phyloP scores from a whole-genome alignment of 2,113 vertebrate genomes.

The Dromiciops gliroides region DNA sequence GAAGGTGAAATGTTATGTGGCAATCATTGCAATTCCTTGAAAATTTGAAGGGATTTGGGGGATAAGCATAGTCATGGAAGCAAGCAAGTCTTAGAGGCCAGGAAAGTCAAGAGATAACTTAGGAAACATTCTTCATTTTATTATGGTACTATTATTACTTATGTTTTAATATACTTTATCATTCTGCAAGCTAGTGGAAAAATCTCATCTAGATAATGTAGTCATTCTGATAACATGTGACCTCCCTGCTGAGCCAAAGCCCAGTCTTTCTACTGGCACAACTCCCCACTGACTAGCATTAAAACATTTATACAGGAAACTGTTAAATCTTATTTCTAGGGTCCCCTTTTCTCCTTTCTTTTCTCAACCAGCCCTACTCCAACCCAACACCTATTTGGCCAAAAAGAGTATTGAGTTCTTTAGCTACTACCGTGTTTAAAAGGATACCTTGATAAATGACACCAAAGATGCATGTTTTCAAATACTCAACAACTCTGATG shows the following conservation, averaged over 20 bases:
- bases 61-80: neutral
- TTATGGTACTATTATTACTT: slow-evolving; percentile 58
- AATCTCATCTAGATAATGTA: slow-evolving; percentile 60
- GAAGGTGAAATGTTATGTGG: neutral
- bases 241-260: slow-evolving; percentile 66
- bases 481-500: neutral
- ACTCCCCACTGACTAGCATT: slow-evolving; percentile 74
- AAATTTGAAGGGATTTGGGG: slow-evolving; percentile 39
- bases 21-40: neutral
- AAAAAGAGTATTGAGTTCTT: neutral
- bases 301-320: slow-evolving; percentile 79
- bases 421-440: neutral
- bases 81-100: neutral
- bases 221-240: slow-evolving; percentile 54
- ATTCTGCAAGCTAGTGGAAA: slow-evolving; percentile 66
- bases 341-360: neutral
- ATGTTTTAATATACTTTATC: slow-evolving; percentile 52
- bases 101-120: slow-evolving; percentile 52
- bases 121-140: slow-evolving; percentile 21
- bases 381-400: neutral
- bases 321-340: slow-evolving; percentile 75
- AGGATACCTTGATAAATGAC: neutral
- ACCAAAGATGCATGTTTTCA: neutral
- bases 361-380: neutral
- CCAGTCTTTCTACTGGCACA: slow-evolving; percentile 61